Evolutionary conservation across 2,888 invertebrate species (phyloP), one percentile per base, ranked within the genome.

Genomic region (Tinea trinotella): DNA sequence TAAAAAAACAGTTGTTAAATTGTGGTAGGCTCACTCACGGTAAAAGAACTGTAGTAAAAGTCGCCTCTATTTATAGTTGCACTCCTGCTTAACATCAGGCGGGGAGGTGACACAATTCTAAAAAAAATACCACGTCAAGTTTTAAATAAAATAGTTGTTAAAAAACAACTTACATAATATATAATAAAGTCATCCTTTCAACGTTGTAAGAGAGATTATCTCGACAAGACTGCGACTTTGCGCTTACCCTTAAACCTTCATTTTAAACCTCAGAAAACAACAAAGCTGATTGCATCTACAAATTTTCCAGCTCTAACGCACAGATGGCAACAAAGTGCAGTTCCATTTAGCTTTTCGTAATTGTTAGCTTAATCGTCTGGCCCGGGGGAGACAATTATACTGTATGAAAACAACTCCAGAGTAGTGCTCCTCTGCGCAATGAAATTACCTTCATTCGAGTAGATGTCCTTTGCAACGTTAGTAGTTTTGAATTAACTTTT

Each of bases 311-410:
- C 18, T 24, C 24, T 24, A 50, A 50, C 50, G 20, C 48, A 24
- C 50, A 50, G 50, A 50, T 50, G 50, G 50, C 50, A 50, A 24
- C 46, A 50, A 24, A 50, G 50, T 50, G 50, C 24, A 50, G 24
- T 50, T 50, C 24, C 24, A 50, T 50, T 50, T 24, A 24, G 50
- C 24, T 46, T 46, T 60, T 57, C 59, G 60, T 64, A 61, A 63
- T 65, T 64, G 66, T 65, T 64, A 63, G 64, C 65, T 67, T 68
- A 71, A 68, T 70, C 62, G 61, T 56, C 52, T 56, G 55, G 62
- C 62, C 64, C 64, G 60, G 58, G 56, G 59, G 62, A 59, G 59
- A 62, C 62, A 62, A 62, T 64, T 64, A 62, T 61, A 65, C 61
- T 12, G 48, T 48, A 50, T 24, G 50, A 50, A 50, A 50, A 50